phyloP scores from a whole-genome alignment of 2,797 vertebrate genomes.

The Pachyuromys duprasi region DNA sequence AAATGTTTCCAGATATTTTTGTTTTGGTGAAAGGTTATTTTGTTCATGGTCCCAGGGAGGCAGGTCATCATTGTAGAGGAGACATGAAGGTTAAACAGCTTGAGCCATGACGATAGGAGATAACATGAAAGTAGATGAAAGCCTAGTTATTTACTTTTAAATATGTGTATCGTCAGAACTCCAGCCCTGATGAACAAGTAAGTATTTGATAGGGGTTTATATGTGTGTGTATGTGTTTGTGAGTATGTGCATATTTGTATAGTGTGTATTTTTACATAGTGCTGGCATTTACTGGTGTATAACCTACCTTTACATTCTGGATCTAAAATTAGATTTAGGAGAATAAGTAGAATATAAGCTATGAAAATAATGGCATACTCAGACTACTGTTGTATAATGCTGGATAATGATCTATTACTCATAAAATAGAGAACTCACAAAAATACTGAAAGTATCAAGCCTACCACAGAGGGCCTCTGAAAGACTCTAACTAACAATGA shows the following conservation, averaged over 20 bases:
- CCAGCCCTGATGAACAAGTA: not conserved
- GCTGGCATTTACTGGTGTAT: not conserved
- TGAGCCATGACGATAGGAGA: too few relatives aligned
- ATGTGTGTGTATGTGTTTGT: not conserved
- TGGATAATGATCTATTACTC: not conserved
- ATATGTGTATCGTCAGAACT: not conserved
- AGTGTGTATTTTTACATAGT: not conserved
- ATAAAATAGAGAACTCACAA: not conserved
- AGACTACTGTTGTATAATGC: not conserved
- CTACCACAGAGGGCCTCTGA: too few relatives aligned
- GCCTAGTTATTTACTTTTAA: not conserved
- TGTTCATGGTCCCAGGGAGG: too few relatives aligned
- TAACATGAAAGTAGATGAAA: not conserved
- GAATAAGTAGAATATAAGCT: not conserved
- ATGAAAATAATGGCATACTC: not conserved
- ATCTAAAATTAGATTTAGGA: not conserved
- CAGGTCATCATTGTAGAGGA: not conserved
- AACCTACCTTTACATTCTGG: not conserved
- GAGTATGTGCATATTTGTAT: not conserved
- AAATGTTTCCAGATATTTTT: not conserved
- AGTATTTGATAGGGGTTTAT: not conserved
- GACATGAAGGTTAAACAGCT: too few relatives aligned
- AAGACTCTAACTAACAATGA: too few relatives aligned
- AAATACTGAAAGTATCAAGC: not conserved
- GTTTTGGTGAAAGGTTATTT: not conserved